phyloP scores from a whole-genome alignment of 2,113 vertebrate species.

The Haplochromis burtoni region DNA sequence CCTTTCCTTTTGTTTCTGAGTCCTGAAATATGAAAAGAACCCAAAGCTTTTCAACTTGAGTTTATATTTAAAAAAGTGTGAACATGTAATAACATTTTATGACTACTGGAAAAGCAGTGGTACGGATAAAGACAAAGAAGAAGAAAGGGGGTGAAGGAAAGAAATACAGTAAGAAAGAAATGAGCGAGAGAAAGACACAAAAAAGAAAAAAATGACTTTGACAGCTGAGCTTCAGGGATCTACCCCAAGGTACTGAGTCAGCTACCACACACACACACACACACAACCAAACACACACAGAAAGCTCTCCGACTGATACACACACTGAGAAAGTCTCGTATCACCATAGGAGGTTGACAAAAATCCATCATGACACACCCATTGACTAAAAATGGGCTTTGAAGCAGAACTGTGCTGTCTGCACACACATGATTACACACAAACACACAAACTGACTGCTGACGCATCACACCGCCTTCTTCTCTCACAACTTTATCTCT shows the following conservation, averaged over 20 bases:
- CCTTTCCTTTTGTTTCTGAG: not conserved
- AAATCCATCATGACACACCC: conserved; percentile 44
- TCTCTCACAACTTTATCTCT: conserved; percentile 14
- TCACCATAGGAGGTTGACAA: conserved; percentile 36
- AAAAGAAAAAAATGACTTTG: conserved; percentile 18
- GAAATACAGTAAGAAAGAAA: not conserved
- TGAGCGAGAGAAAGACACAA: not conserved
- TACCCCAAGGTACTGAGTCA: conserved; percentile 45
- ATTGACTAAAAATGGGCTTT: conserved; percentile 43
- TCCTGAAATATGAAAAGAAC: not conserved
- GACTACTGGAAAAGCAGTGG: not conserved
- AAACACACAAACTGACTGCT: not conserved
- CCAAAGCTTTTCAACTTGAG: not conserved
- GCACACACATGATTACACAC: not conserved
- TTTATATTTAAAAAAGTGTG: not conserved
- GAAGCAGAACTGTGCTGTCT: conserved; percentile 37
- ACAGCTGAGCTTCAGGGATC: conserved; percentile 33
- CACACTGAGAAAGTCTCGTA: not conserved
- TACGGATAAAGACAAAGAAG: not conserved
- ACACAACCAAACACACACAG: not conserved
- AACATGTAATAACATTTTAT: not conserved
- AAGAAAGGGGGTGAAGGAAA: not conserved
- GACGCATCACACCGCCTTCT: not conserved
- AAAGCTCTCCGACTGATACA: not conserved
- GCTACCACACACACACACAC: not conserved